Conservation (phyloP, 2,113 vertebrate genomes). For the Hippolais icterina region DNA sequence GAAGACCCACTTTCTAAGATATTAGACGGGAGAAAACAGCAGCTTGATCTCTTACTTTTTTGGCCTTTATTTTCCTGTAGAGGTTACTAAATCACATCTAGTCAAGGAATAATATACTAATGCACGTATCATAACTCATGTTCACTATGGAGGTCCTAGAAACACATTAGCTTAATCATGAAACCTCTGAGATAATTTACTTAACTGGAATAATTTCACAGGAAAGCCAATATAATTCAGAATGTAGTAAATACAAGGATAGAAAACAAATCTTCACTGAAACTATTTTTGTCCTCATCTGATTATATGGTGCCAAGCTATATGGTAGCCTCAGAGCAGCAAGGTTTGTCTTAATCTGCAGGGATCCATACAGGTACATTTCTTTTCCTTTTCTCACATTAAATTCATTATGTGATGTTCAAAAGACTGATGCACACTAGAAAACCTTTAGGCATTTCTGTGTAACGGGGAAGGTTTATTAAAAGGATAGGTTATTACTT, state of each 20-base stretch:
- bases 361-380: not conserved
- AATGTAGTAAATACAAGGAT: not conserved
- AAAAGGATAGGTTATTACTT: conserved; percentile 50
- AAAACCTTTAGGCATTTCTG: conserved; percentile 42
- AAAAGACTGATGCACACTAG: conserved; percentile 35
- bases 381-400: conserved; percentile 27
- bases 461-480: conserved; percentile 42
- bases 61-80: not conserved
- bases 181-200: not conserved
- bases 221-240: not conserved
- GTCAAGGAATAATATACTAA: not conserved
- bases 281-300: not conserved
- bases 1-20: not conserved
- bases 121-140: not conserved
- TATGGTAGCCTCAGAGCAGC: conserved; percentile 7
- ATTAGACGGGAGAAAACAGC: not conserved
- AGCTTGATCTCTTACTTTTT: not conserved
- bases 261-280: not conserved
- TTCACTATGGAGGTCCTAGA: not conserved
- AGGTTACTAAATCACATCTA: not conserved
- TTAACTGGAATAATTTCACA: not conserved
- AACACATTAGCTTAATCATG: not conserved
- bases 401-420: conserved; percentile 25
- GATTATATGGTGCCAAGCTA: not conserved
- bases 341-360: conserved; percentile 45